A percentile compares a stretch with the other conserved stretches of the same genome.
Conservation (phyloP, 1,140 invertebrate genomes). For the Pogonus chalceus region DNA sequence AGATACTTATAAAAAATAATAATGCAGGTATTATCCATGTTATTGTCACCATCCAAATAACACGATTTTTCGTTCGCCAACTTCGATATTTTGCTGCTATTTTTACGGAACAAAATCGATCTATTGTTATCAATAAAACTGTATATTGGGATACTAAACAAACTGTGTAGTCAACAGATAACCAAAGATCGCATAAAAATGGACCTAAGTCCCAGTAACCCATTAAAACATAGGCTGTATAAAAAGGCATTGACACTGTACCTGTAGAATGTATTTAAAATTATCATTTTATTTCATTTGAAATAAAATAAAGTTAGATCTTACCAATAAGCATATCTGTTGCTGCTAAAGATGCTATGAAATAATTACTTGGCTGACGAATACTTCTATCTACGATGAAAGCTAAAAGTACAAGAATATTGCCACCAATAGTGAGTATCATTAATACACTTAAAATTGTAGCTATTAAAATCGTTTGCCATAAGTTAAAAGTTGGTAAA, state of each 20-base stretch:
- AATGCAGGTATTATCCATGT: constrained; percentile 97
- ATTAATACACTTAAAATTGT: constrained; percentile 80
- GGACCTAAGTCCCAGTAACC: constrained; percentile 95
- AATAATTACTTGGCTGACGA: constrained; percentile 97
- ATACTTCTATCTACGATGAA: constrained; percentile 96
- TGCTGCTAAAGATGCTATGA: constrained; percentile 95
- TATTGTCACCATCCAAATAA: constrained; percentile 88
- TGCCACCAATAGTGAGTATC: constrained; percentile 86
- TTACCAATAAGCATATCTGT: constrained; percentile 96
- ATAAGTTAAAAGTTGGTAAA: constrained; percentile 76
- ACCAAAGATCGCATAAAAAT: constrained; percentile 94
- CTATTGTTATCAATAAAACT: constrained; percentile 95
- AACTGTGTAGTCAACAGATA: constrained; percentile 98
- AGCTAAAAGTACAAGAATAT: constrained; percentile 90
- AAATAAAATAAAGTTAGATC: constrained; percentile 24
- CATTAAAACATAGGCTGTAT: constrained; percentile 90
- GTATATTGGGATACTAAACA: constrained; percentile 99
- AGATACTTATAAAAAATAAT: constrained; percentile 96
- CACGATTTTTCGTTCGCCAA: constrained; percentile 90
- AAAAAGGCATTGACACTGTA: constrained; percentile 89
- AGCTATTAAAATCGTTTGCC: constrained; percentile 88
- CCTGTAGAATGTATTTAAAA: constrained; percentile 47
- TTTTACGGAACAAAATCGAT: constrained; percentile 98
- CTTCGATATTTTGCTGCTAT: constrained; percentile 94
- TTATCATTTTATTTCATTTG: not conserved